Base-by-base conservation (phyloP, 2,888 invertebrate genomes). In the Clistopyga incitator region DNA sequence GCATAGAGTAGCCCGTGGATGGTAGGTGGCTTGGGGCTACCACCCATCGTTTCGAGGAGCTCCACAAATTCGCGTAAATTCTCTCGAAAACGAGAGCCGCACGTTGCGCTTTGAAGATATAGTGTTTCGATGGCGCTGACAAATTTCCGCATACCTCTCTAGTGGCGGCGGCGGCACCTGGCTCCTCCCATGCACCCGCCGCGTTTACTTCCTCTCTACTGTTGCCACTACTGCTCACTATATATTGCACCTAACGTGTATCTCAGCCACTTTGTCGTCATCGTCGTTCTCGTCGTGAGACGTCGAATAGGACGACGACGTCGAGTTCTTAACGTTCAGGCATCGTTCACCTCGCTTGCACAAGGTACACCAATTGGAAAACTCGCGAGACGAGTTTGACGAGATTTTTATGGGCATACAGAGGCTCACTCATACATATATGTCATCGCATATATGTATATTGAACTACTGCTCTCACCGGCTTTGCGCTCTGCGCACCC, bases 381-480 rank as follows among this genome's bases (percentile, higher is more conserved):
- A 82, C 82, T 82, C 75, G 78, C 65, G 82, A 70, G 75, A 82
- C 82, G 75, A 82, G 82, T 82, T 82, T 82, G 82, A 82, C 82
- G 82, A 82, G 82, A 82, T 82, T 82, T 82, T 82, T 82, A 82
- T 78, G 78, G 75, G 64, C 70, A 75, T 75, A 74, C 74, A 50
- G 29, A 47, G 54, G 38, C 38, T 59, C n/a, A 47, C 47, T 11
- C 54, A 11, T 10, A 54, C 54, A 23, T 3, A 59, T 59, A 29
- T 29, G n/a, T 59, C 15, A 29, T 29, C 15, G 11, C n/a, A 61
- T 61, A 61, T 61, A 38, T 34, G n/a, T 61, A 10, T 29, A 61
- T 61, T 25, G 25, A 56, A 34, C 29, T 18, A 61, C 15, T 29
- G 61, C 13, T n/a, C n/a, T 29, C 8, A 18, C 34, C 8, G 34